Conservation (phyloP, 1,140 invertebrate species). For the Magallana gigas region DNA sequence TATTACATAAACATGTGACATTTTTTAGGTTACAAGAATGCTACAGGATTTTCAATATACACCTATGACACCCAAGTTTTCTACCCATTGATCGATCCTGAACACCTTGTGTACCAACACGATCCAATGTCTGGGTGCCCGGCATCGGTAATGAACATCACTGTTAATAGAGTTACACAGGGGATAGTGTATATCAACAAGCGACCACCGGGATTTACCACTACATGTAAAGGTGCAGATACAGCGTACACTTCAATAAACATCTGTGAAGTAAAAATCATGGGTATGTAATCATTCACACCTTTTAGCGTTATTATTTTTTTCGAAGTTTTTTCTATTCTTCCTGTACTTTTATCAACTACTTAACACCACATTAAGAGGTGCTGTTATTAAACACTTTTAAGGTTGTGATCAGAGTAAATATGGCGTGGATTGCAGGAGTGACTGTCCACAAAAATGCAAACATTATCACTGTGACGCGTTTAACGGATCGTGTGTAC, state of each 20-base stretch:
- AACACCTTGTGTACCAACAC: neutral
- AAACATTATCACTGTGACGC: neutral
- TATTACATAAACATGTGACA: no score
- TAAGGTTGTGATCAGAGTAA: neutral
- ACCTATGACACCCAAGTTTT: no score
- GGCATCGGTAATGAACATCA: neutral
- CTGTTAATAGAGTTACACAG: neutral
- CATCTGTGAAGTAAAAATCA: neutral
- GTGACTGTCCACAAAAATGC: neutral
- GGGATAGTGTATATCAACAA: neutral
- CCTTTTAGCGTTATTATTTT: no score
- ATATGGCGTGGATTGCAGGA: neutral
- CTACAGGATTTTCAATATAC: no score
- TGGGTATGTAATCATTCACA: no score
- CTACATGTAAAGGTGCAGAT: neutral
- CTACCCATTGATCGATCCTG: no score
- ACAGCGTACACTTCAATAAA: neutral
- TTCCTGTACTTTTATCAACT: no score
- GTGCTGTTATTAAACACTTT: no score
- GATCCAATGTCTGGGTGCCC: conserved; percentile 8
- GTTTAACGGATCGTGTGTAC: neutral
- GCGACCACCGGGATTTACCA: neutral
- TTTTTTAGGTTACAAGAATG: no score
- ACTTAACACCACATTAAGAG: no score
- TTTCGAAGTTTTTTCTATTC: no score